Evolutionary conservation across 2,888 invertebrate species (phyloP).

Genomic region (Doris montereyensis): DNA sequence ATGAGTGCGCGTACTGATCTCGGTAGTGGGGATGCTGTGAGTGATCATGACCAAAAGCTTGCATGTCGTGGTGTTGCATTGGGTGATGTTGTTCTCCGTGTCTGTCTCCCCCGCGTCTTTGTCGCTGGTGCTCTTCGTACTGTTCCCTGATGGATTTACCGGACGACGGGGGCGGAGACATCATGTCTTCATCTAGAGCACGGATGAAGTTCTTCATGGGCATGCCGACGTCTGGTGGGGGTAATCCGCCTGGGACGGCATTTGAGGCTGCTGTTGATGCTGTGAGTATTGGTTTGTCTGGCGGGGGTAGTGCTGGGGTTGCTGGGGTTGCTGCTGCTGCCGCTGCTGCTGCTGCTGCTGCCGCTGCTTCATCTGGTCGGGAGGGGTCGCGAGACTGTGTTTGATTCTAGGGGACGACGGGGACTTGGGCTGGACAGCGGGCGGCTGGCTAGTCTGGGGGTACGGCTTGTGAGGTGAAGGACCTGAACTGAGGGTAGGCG

Average conservation of each 20-base stretch:
- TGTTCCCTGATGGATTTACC: not conserved
- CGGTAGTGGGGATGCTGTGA: too few relatives aligned
- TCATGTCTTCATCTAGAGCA: constrained; percentile 29
- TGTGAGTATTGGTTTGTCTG: constrained; percentile 3
- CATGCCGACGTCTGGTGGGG: not conserved
- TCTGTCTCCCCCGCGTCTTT: constrained; percentile 1
- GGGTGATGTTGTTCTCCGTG: too few relatives aligned
- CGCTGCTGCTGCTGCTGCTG: not conserved
- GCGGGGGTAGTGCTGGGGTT: not conserved
- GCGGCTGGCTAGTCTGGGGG: constrained; percentile 15
- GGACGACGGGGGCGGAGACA: not conserved
- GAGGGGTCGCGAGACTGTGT: constrained; percentile 16
- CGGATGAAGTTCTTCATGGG: not conserved
- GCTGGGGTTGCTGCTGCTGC: not conserved
- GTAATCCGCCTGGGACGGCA: too few relatives aligned
- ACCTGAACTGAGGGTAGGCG: not conserved
- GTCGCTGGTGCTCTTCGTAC: constrained; percentile 15
- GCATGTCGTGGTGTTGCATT: too few relatives aligned
- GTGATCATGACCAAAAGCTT: too few relatives aligned
- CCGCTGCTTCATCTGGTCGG: not conserved
- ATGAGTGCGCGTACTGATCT: not conserved
- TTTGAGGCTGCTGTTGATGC: not conserved
- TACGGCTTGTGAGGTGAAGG: constrained; percentile 22
- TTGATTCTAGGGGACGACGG: constrained; percentile 18
- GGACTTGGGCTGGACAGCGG: not conserved